Conservation (phyloP, 2,797 vertebrate genomes). For the Anas flavirostris region DNA sequence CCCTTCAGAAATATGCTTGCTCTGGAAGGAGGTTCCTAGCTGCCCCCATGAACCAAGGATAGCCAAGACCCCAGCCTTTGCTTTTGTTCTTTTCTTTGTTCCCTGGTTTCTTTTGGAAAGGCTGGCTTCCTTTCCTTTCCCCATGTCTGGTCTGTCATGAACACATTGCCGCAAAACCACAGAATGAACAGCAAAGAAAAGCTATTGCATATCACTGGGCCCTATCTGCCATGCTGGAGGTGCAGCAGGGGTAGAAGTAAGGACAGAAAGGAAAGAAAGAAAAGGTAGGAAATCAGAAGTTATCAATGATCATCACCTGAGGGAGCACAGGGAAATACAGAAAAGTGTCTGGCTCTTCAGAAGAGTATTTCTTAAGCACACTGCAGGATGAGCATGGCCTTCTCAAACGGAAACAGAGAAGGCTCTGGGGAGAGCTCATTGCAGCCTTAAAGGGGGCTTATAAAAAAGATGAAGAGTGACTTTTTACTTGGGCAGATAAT, state of each 20-base stretch:
- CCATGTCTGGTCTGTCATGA: not conserved
- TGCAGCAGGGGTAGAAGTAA: not conserved
- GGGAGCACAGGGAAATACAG: not conserved
- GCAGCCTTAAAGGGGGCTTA: too few species aligned
- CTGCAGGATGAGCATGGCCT: not conserved
- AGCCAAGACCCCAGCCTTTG: not conserved
- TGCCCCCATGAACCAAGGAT: not conserved
- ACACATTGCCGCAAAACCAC: not conserved
- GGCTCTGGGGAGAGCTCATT: too few species aligned
- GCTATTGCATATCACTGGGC: not conserved
- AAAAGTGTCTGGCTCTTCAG: not conserved
- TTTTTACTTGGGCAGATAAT: too few species aligned
- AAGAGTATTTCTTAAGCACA: fast-evolving
- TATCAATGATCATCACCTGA: not conserved
- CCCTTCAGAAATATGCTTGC: not conserved
- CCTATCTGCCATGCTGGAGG: not conserved
- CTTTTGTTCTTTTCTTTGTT: not conserved
- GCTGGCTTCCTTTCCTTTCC: not conserved
- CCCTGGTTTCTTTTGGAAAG: not conserved
- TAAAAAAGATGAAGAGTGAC: too few species aligned
- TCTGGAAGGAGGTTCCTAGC: not conserved
- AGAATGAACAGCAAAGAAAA: not conserved
- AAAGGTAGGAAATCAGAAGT: not conserved
- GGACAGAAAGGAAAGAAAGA: not conserved
- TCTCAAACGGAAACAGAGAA: too few species aligned